Evolutionary conservation across 2,888 invertebrate species (phyloP).

Genomic region (Phoronis australis): DNA sequence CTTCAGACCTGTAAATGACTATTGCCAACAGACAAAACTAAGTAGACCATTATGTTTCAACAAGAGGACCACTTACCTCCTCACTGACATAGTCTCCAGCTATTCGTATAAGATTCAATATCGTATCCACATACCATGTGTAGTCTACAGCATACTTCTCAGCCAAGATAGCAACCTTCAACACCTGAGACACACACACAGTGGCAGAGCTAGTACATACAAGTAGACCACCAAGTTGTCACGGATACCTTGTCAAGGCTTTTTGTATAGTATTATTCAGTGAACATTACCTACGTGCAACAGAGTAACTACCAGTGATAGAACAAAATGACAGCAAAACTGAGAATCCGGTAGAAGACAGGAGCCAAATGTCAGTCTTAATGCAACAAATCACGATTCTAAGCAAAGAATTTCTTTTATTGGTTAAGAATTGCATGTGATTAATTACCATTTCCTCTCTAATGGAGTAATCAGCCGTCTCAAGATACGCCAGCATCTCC

Average conservation of each 20-base stretch:
- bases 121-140: conserved; percentile 95
- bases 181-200: conserved; percentile 61
- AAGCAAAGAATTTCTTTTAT: neutral
- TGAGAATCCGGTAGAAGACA: neutral
- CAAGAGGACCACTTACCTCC: conserved; percentile 75
- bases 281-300: too few species aligned
- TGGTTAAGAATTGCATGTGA: too few species aligned
- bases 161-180: conserved; percentile 97
- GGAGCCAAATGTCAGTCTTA: neutral
- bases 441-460: conserved; percentile 98
- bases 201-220: neutral
- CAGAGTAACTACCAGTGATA: too few species aligned
- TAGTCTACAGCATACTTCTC: conserved; percentile 99
- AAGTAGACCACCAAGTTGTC: too few species aligned
- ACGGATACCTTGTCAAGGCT: too few species aligned
- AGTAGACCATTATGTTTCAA: too few species aligned
- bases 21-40: too few species aligned
- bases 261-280: too few species aligned
- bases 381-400: neutral
- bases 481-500: conserved; percentile 98
- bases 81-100: conserved; percentile 99
- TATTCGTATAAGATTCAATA: conserved; percentile 95
- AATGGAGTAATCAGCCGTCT: conserved; percentile 99
- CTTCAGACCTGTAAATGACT: too few species aligned
- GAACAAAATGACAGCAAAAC: too few species aligned